Conservation (phyloP, 2,113 vertebrate genomes). For the Psilopogon haemacephalus region DNA sequence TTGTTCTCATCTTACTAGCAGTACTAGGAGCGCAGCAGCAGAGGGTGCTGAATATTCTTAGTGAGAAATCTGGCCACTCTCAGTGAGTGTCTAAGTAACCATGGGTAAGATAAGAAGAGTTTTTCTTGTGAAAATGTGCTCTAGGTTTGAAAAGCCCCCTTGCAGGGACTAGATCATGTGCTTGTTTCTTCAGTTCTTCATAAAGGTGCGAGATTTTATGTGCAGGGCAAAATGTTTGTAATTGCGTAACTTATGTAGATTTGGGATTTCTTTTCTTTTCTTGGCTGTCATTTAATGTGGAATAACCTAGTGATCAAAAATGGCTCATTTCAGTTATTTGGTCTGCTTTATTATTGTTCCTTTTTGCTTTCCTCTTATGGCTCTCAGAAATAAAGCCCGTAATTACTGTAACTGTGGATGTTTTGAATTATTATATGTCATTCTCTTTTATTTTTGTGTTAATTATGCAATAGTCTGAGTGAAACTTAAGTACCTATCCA, state of each 20-base stretch:
- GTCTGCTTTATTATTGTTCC: not conserved
- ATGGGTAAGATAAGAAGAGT: not conserved
- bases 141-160: not conserved
- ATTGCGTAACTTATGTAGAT: not conserved
- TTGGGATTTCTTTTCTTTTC: not conserved
- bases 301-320: not conserved
- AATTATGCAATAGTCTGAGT: conserved; percentile 16
- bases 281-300: not conserved
- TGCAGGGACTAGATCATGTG: not conserved
- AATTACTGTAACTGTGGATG: not conserved
- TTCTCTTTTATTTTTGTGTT: conserved; percentile 3
- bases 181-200: not conserved
- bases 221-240: not conserved
- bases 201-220: not conserved
- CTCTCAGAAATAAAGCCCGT: not conserved
- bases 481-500: not conserved
- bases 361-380: not conserved
- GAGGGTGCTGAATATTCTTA: conserved; percentile 58
- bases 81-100: not conserved
- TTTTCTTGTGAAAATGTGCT: conserved; percentile 3
- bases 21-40: conserved; percentile 42
- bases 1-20: not conserved
- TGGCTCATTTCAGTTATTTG: not conserved
- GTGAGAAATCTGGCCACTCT: not conserved
- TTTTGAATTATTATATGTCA: not conserved